A percentile compares a stretch with the other conserved stretches of the same genome.
Evolutionary conservation across 2,113 vertebrate species (phyloP).

Genomic region (Haemorhous mexicanus): DNA sequence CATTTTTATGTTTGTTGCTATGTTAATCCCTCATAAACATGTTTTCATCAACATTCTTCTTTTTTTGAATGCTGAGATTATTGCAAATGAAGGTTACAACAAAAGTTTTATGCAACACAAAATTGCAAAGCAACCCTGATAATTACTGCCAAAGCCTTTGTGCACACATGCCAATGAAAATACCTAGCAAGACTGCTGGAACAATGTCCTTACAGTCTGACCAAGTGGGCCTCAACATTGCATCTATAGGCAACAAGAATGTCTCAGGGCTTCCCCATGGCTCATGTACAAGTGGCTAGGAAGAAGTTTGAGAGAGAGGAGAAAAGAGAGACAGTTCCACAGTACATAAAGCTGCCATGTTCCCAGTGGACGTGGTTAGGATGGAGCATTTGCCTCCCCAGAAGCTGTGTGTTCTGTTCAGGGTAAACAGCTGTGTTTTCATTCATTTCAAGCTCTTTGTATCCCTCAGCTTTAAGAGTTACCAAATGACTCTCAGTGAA

Average conservation of each 20-base stretch:
- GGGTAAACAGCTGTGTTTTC: background rate
- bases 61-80: constrained; percentile 14
- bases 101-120: background rate
- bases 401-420: background rate
- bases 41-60: constrained; percentile 34
- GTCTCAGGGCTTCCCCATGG: background rate
- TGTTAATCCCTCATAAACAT: constrained; percentile 18
- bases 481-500: background rate
- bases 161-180: background rate
- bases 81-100: constrained; percentile 30
- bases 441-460: background rate
- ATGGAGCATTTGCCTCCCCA: background rate
- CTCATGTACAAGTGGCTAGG: background rate
- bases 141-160: background rate
- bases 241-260: background rate
- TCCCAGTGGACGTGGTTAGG: background rate
- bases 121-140: background rate
- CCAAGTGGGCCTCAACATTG: background rate
- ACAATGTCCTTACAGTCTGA: background rate
- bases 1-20: constrained; percentile 20
- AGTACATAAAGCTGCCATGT: background rate
- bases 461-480: background rate
- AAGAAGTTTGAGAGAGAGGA: background rate
- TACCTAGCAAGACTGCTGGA: background rate
- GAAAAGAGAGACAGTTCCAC: background rate